phyloP scores from a whole-genome alignment of 2,888 invertebrate species.

The Lasioglossum calceatum region DNA sequence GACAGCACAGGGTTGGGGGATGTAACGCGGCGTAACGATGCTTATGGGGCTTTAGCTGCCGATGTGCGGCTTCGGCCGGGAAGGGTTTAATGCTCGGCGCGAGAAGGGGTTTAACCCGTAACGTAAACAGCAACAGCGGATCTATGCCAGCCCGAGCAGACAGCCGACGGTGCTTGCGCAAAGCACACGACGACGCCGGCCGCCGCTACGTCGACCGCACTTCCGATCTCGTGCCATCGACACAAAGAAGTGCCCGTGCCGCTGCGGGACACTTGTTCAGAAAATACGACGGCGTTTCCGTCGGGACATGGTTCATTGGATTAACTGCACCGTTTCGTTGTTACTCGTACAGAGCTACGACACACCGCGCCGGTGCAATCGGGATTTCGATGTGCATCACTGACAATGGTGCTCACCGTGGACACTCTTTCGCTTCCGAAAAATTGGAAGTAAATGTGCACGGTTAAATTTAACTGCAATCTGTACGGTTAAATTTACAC shows the following conservation, averaged over 20 bases:
- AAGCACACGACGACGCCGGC: conserved; percentile 3
- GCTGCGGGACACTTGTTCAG: conserved; percentile 25
- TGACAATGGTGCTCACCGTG: neutral
- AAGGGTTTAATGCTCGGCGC: conserved; percentile 76
- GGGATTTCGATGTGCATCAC: neutral
- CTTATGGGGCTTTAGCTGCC: conserved; percentile 77
- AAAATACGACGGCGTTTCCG: conserved; percentile 40
- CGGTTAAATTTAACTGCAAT: neutral
- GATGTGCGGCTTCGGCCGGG: conserved; percentile 75
- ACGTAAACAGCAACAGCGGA: conserved; percentile 75
- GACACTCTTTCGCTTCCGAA: neutral
- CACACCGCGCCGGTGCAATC: neutral
- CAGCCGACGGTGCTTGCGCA: conserved; percentile 32
- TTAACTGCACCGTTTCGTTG: conserved; percentile 15
- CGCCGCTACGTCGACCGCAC: conserved; percentile 10
- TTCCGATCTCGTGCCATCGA: conserved; percentile 32
- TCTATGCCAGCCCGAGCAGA: conserved; percentile 45
- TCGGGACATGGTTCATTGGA: conserved; percentile 43
- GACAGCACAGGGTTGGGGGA: conserved; percentile 32
- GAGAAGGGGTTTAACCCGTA: conserved; percentile 73
- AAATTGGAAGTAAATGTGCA: neutral
- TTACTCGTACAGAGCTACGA: neutral
- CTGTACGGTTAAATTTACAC: neutral
- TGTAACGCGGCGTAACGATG: conserved; percentile 78
- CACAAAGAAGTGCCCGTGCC: conserved; percentile 20